A percentile compares a stretch with the other conserved stretches of the same genome.
Conservation (phyloP, 1,140 invertebrate genomes). For the Magallana gigas region DNA sequence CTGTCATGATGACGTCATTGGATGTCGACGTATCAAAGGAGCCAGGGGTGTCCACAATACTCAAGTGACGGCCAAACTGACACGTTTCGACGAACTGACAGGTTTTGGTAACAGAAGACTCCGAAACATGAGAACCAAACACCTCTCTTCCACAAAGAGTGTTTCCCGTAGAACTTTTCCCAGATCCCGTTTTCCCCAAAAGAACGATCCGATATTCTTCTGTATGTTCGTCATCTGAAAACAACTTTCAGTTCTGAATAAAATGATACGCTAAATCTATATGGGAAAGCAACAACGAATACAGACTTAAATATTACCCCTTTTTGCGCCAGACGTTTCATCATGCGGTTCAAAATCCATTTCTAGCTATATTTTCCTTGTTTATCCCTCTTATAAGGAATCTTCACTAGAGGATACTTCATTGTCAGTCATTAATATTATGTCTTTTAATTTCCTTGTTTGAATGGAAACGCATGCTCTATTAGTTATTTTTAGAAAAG, state of each 20-base stretch:
- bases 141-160: slow-evolving; percentile 43
- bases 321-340: too few species aligned
- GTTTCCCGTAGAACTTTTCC: slow-evolving; percentile 61
- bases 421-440: too few species aligned
- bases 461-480: too few species aligned
- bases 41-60: slow-evolving; percentile 55
- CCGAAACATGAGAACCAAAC: slow-evolving; percentile 34
- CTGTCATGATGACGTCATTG: slow-evolving; percentile 23
- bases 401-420: too few species aligned
- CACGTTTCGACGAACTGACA: slow-evolving; percentile 34
- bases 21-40: slow-evolving; percentile 50
- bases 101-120: slow-evolving; percentile 18
- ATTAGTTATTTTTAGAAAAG: too few species aligned
- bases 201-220: slow-evolving; percentile 52
- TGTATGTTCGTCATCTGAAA: neutral
- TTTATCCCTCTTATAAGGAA: too few species aligned
- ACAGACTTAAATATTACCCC: too few species aligned
- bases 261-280: too few species aligned
- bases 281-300: too few species aligned
- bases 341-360: too few species aligned
- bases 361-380: too few species aligned
- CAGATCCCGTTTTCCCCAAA: slow-evolving; percentile 56
- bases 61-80: slow-evolving; percentile 47
- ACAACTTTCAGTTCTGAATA: neutral
- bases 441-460: too few species aligned